Evolutionary conservation across 23 tunicate genomes (phyloP).

Genomic region (Styela plicata): DNA sequence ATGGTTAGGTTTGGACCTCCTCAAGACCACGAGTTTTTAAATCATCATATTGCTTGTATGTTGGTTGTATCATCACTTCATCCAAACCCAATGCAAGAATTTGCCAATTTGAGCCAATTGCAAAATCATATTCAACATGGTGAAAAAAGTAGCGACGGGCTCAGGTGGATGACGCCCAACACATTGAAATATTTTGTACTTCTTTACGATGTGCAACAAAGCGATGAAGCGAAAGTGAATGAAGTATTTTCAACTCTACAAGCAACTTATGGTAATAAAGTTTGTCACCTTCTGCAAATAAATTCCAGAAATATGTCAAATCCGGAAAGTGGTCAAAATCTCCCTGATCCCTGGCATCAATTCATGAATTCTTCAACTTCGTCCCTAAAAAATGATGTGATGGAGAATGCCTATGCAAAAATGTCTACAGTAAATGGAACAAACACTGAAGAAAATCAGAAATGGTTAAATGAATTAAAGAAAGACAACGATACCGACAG

Average conservation of each 20-base stretch:
- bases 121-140: slow-evolving; percentile 86
- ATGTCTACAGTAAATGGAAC: background rate
- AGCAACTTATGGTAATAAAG: slow-evolving; percentile 57
- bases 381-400: slow-evolving; percentile 15
- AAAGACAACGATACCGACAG: slow-evolving; percentile 26
- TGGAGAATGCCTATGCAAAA: slow-evolving; percentile 6
- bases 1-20: slow-evolving; percentile 50
- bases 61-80: slow-evolving; percentile 86
- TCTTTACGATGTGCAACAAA: slow-evolving; percentile 64
- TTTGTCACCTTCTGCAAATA: slow-evolving; percentile 56
- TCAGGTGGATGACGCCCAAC: slow-evolving; percentile 90
- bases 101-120: slow-evolving; percentile 67
- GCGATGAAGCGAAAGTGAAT: slow-evolving; percentile 58
- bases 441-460: slow-evolving; percentile 7
- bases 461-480: slow-evolving; percentile 51
- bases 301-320: slow-evolving; percentile 50
- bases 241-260: slow-evolving; percentile 56
- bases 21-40: slow-evolving; percentile 69
- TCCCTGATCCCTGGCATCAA: slow-evolving; percentile 74
- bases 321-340: slow-evolving; percentile 21
- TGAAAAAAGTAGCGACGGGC: slow-evolving; percentile 12
- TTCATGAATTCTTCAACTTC: slow-evolving; percentile 41
- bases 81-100: slow-evolving; percentile 86
- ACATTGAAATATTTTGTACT: slow-evolving; percentile 90
- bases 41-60: slow-evolving; percentile 68